phyloP scores from a whole-genome alignment of 2,797 vertebrate genomes.

The Manis crassicaudata region DNA sequence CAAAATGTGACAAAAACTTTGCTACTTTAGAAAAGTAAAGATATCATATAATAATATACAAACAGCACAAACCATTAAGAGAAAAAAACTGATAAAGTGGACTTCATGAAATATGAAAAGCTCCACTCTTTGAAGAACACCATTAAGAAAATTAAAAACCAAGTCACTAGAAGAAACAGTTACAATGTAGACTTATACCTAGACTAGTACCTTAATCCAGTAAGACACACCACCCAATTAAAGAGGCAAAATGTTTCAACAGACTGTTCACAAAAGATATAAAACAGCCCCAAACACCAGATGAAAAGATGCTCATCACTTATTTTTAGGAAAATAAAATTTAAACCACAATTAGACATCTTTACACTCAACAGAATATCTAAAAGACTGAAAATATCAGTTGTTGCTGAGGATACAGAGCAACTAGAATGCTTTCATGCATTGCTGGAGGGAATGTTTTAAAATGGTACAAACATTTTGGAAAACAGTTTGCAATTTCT shows the following conservation, averaged over 20 bases:
- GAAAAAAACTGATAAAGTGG: background rate
- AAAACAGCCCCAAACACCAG: background rate
- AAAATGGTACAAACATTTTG: background rate
- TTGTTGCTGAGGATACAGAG: background rate
- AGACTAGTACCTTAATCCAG: background rate
- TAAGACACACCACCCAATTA: background rate
- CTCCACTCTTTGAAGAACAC: background rate
- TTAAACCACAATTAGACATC: background rate
- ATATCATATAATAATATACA: background rate
- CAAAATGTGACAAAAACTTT: background rate
- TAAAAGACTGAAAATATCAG: background rate
- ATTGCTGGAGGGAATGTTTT: background rate
- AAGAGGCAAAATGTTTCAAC: background rate
- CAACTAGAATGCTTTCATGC: background rate
- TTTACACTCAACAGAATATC: background rate
- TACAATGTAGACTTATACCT: background rate
- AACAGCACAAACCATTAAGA: background rate
- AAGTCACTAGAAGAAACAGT: background rate
- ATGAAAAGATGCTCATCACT: background rate
- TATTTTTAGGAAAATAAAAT: background rate
- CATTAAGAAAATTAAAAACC: background rate
- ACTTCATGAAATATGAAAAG: background rate
- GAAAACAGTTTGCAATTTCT: slow-evolving; percentile 24
- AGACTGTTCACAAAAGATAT: background rate
- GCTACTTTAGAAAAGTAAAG: background rate